A percentile compares a stretch with the other conserved stretches of the same genome.
Evolutionary conservation across 2,113 vertebrate genomes (phyloP).

Genomic region (Eidolon helvum): DNA sequence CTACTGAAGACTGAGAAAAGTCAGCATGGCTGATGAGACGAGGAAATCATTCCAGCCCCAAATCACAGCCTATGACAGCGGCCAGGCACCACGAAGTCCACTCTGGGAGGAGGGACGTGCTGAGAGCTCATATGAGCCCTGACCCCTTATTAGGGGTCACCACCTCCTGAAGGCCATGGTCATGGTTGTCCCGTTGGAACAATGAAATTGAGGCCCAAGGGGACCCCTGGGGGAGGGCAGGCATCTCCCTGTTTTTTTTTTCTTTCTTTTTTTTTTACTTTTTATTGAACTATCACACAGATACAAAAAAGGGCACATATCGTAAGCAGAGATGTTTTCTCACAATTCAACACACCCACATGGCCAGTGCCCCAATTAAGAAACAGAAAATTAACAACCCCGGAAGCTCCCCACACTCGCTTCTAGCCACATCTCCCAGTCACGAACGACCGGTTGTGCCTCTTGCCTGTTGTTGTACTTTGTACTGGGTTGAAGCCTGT

Average conservation of each 20-base stretch:
- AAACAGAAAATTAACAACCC: neutral
- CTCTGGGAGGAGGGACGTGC: neutral
- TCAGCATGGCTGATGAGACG: accelerated
- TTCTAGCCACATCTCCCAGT: neutral
- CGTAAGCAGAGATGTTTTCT: neutral
- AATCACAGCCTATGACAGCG: neutral
- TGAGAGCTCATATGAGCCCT: neutral
- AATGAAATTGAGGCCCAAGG: neutral
- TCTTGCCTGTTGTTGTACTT: neutral
- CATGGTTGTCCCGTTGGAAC: accelerated
- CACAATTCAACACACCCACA: neutral
- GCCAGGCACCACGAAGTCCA: neutral
- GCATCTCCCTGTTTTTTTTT: too few relatives aligned
- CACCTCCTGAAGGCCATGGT: neutral
- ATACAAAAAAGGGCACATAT: neutral
- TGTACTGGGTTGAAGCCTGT: neutral
- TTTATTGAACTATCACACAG: neutral
- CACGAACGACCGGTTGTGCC: neutral
- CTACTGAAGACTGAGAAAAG: neutral
- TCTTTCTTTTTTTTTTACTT: neutral
- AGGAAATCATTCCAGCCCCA: too few relatives aligned
- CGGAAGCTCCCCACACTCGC: neutral
- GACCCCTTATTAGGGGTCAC: neutral
- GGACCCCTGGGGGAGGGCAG: neutral
- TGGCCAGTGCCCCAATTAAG: neutral